These are phyloP conservation scores for Dromaius novaehollandiae DNA, from an alignment of 2,113 vertebrate genomes.

Conservation along the genomic window DNA sequence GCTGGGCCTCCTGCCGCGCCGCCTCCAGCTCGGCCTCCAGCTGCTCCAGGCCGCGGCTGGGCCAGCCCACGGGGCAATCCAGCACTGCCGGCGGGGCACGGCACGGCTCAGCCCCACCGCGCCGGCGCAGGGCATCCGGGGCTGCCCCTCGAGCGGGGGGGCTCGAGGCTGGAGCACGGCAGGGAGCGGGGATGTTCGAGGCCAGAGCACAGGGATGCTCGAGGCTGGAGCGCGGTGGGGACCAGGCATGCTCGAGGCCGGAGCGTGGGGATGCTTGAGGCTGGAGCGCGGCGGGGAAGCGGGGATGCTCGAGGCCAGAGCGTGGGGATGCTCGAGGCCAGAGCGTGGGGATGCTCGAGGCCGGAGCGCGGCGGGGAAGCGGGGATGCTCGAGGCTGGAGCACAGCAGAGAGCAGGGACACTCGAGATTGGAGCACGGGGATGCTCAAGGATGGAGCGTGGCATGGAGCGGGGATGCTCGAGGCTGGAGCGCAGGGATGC, in stretches of 20 bases:
- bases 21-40: conserved; percentile 93
- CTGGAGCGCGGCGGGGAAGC: not conserved
- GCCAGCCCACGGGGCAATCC: conserved; percentile 82
- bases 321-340: not conserved
- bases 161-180: too few relatives aligned
- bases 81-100: conserved; percentile 65
- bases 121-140: too few relatives aligned
- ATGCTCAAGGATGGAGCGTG: too few relatives aligned
- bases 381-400: conserved; percentile 69
- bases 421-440: too few relatives aligned
- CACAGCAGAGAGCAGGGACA: conserved; percentile 86
- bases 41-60: conserved; percentile 84
- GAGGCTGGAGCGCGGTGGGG: too few relatives aligned
- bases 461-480: too few relatives aligned
- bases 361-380: not conserved
- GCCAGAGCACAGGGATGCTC: too few relatives aligned
- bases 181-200: not conserved
- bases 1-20: conserved; percentile 86
- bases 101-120: not conserved
- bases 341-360: not conserved
- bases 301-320: too few relatives aligned
- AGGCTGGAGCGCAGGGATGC: too few relatives aligned
- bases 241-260: too few relatives aligned
- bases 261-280: too few relatives aligned
- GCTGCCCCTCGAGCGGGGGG: too few relatives aligned